Base-by-base conservation (phyloP, 2,797 vertebrate species). In the Sebastes steindachneri region DNA sequence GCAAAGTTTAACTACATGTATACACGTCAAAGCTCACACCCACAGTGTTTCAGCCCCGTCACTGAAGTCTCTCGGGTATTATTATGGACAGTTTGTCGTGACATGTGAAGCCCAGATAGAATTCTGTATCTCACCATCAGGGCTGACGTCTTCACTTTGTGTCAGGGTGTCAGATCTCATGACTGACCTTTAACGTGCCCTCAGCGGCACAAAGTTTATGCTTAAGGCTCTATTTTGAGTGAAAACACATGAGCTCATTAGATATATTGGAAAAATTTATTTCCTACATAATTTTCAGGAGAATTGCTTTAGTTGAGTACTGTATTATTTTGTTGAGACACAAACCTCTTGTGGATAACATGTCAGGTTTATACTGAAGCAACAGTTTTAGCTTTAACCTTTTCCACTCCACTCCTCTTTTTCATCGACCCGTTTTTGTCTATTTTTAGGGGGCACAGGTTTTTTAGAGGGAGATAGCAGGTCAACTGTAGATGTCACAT, bases 101-200 rank as follows among this genome's bases (percentile, higher is more conserved):
- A 77, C 65, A 48, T 29, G 45, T 72, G 67, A 73, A 54, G 23
- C 67, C 51, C 76, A 26, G 37, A 68, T 55, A 26, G 72, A 68
- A 64, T 12, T 33, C 12, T 80, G 17, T 70, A 53, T 64, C 41
- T 75, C 33, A 14, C 9, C 14, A 75, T 74, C 17, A 59, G 23
- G 53, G 45, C 29, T 2, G 15, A 77, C 17, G 9, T 57, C 41
- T 53, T 70, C 62, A 71, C 64, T 73, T 76, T 53, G 25, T 70
- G 55, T 63, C 19, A 41, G 37, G 37, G 37, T 41, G 31, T 53
- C 41, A 45, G 23, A 35, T 67, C 26, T 72, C 17, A 41, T 62
- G 63, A 58, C 65, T 48, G 73, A 77, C 72, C 77, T 86, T 79
- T 75, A 83, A 11, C 26, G 9, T 17, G 35, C n/a, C 15, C 26